phyloP scores from a whole-genome alignment of 2,797 vertebrate species.

The Huso huso region DNA sequence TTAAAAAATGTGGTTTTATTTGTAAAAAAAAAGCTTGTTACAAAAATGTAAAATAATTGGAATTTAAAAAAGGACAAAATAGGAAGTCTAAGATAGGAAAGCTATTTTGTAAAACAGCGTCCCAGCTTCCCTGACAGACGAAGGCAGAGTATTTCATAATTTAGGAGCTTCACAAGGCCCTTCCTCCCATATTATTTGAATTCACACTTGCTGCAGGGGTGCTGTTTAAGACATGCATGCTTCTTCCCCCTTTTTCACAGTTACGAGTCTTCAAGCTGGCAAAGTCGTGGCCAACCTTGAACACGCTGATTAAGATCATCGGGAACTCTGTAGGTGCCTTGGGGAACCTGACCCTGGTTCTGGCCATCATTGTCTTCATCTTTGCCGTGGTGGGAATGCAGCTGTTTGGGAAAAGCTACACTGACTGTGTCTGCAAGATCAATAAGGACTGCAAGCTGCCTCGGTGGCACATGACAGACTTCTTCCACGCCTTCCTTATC shows the following conservation, averaged over 20 bases:
- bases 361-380: conserved; percentile 97
- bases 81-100: too few relatives aligned
- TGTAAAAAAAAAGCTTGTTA: too few relatives aligned
- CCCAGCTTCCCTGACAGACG: too few relatives aligned
- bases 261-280: conserved; percentile 91
- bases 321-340: conserved; percentile 92
- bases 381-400: conserved; percentile 96
- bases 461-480: conserved; percentile 98
- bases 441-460: conserved; percentile 74
- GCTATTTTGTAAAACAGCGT: too few relatives aligned
- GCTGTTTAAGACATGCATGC: too few relatives aligned
- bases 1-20: too few relatives aligned
- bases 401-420: conserved; percentile 89
- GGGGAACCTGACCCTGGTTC: conserved; percentile 87
- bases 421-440: conserved; percentile 76
- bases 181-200: too few relatives aligned
- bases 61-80: too few relatives aligned
- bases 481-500: conserved; percentile 97
- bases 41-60: too few relatives aligned
- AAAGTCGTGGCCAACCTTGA: conserved; percentile 93
- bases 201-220: too few relatives aligned
- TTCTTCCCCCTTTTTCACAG: conserved; percentile 45
- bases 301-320: conserved; percentile 95
- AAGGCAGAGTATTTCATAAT: too few relatives aligned
- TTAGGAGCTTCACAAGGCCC: too few relatives aligned